These are phyloP conservation scores for Bactericera cockerelli DNA, from an alignment of 1,140 invertebrate genomes.

Conservation along the genomic window DNA sequence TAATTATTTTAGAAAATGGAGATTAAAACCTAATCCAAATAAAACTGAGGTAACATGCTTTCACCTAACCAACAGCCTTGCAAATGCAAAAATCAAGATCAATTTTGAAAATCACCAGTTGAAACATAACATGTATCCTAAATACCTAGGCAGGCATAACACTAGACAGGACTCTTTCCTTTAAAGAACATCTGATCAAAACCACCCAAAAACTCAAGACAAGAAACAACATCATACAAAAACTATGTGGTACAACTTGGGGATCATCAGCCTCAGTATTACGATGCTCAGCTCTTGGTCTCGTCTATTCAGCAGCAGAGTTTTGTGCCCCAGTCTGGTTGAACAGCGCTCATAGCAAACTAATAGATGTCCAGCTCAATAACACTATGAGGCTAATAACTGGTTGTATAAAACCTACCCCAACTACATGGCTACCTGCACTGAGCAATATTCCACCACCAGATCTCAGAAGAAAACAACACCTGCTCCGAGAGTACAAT, in stretches of 20 bases:
- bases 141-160: neutral
- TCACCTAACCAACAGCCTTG: conserved; percentile 8
- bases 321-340: conserved; percentile 15
- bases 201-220: neutral
- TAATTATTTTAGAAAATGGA: conserved; percentile 14
- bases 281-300: conserved; percentile 12
- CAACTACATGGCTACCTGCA: conserved; percentile 26
- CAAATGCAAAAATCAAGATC: conserved; percentile 3
- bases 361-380: conserved; percentile 10
- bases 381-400: conserved; percentile 18
- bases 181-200: neutral
- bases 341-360: neutral
- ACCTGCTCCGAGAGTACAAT: too few species aligned
- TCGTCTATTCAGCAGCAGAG: conserved; percentile 10
- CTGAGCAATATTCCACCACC: too few species aligned
- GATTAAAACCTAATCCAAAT: conserved; percentile 5
- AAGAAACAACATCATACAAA: too few species aligned
- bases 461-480: too few species aligned
- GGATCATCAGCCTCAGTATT: neutral
- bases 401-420: conserved; percentile 25
- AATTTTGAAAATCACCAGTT: neutral
- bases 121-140: neutral
- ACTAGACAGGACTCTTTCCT: neutral
- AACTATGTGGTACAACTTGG: neutral
- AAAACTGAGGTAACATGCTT: conserved; percentile 8